Base-by-base conservation (phyloP, 2,888 invertebrate genomes). In the Rhodophaea formosa region DNA sequence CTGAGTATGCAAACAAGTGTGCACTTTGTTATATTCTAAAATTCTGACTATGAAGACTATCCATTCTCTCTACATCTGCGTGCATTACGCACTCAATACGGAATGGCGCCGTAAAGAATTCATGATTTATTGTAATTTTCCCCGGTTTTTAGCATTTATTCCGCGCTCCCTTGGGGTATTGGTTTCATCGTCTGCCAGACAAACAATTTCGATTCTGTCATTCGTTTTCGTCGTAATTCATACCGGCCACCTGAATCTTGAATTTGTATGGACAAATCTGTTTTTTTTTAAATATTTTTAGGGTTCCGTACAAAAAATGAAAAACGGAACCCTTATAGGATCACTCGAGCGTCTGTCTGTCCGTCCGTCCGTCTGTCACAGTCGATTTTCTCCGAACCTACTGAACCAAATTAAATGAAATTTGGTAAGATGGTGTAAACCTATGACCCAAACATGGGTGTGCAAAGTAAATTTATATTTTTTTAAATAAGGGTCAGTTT, bases 41-140 rank as follows among this genome's bases (percentile, higher is more conserved):
- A n/a, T n/a, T n/a, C 7, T 15, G 6, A 12, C n/a, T 0, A 23
- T 8, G 16, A 17, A 45, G 17, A 8, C 32, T 14, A 49, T 49
- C 49, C 49, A 15, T 10, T 5, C 8, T 32, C 49, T 49, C 8
- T 49, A 49, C 3, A 15, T 49, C 49, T 14, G 30, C 32, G 32
- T 15, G 39, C 47, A 54, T 15, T 30, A 45, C 53, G 53, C 53
- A 54, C 53, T 44, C 53, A 54, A 44, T 44, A 44, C 44, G 44
- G 53, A 45, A 54, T 54, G 53, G 53, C 14, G 53, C 44, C 44
- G 44, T 54, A 54, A 54, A 54, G 43, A 45, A 44, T 30, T 30
- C 30, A 30, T 54, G 53, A 54, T 54, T 54, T 54, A 54, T 54
- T 54, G 44, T 54, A 54, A 54, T 54, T 54, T 54, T 44, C 15